These are phyloP conservation scores for Pemphigus obesinymphae DNA, from an alignment of 1,140 invertebrate genomes.

Conservation along the genomic window DNA sequence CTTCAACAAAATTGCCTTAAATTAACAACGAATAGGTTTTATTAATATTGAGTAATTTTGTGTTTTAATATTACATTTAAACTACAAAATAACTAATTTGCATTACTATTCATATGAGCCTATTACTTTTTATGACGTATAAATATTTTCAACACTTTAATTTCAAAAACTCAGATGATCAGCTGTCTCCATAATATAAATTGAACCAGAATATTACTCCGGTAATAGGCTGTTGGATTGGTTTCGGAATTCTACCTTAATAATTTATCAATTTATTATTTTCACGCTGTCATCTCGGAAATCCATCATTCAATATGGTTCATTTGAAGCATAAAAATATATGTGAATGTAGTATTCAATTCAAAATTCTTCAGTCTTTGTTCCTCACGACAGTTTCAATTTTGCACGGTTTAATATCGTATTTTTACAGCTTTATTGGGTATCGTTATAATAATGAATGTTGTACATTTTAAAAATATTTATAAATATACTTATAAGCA, in stretches of 20 bases:
- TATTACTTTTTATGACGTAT: too few relatives aligned
- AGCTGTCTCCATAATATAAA: neutral
- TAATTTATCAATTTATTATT: conserved; percentile 30
- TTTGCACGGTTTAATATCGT: neutral
- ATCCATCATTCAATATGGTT: conserved; percentile 12
- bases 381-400: neutral
- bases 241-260: neutral
- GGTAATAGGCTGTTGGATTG: neutral
- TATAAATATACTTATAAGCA: too few relatives aligned
- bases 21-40: too few relatives aligned
- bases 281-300: neutral
- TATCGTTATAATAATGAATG: neutral
- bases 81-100: too few relatives aligned
- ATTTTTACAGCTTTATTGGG: neutral
- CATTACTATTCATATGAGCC: too few relatives aligned
- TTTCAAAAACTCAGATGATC: neutral
- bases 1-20: too few relatives aligned
- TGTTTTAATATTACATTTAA: too few relatives aligned
- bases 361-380: conserved; percentile 16
- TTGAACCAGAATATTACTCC: neutral
- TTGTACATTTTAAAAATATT: too few relatives aligned
- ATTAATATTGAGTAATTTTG: too few relatives aligned
- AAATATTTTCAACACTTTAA: too few relatives aligned
- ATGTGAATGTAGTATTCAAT: neutral
- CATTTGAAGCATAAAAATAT: neutral